Evolutionary conservation across 2,797 vertebrate species (phyloP), one percentile per base, ranked within the genome.

Genomic region (Ceryle rudis): DNA sequence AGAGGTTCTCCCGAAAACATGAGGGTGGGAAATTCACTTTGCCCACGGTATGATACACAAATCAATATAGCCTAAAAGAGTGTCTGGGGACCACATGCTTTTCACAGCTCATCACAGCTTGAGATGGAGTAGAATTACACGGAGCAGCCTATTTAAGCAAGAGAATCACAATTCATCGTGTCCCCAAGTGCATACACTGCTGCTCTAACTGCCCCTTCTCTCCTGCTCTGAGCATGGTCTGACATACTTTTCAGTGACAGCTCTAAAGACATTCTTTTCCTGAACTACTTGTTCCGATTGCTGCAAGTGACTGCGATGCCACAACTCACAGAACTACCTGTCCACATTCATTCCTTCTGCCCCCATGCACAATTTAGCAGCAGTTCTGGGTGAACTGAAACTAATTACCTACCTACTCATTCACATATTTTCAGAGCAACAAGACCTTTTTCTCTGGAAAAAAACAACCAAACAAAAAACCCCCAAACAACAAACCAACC

Each of bases 331-430:
- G 79, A 91, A 35, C 58, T 46, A 81, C 77, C 42, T 67, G 49
- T 51, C 80, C 49, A 54, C 65, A 83, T 14, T 62, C 49, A 72
- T 86, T 90, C 75, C 13, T 90, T 81, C 80, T 79, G 42, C n/a
- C 39, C 54, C 51, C 37, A n/a, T 0, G 0, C 58, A 81, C 71
- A 44, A 47, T n/a, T 86, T 19, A 55, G 20, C 51, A 4, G 47
- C 15, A 41, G 8, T 23, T 84, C 46, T 60, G 81, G n/a, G 17
- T 15, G 66, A 90, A 23, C 17, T 70, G 35, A 89, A 26, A 60
- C 35, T 60, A 66, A 60, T 17, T 7, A 55, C 37, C 90, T 62
- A 60, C 57, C 33, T 71, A 54, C 46, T 86, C 77, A n/a, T 21
- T 62, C 55, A 25, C 9, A 0, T 20, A 31, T 21, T 92, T 81